Evolutionary conservation across 2,797 vertebrate genomes (phyloP), one percentile per base, ranked within the genome.

Genomic region (Mus minutoides): DNA sequence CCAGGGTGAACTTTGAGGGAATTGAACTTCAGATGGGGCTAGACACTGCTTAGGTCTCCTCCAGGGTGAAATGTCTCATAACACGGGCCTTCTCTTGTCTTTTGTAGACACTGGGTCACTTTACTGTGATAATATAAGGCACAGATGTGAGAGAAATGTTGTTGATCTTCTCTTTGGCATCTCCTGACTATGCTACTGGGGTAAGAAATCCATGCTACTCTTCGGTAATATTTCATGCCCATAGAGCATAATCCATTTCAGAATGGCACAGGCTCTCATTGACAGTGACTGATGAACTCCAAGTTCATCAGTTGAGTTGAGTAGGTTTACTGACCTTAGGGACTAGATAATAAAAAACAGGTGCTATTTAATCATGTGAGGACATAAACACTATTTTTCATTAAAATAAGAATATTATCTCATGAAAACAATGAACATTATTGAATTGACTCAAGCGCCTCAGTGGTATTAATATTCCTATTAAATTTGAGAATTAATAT

Each of bases 401-500:
- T 40, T 29, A 54, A 89, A 88, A 93, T 19, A 86, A 95, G 73
- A 92, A 94, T 17, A 58, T 83, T 90, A 34, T 67, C 78, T 96
- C 91, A 93, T 77, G 73, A 96, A 40, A 93, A 62, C 43, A 86
- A 93, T 94, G 91, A 93, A 82, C 73, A 91, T 95, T 96, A 94
- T 37, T 93, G 31, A 96, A 91, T 83, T 88, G 56, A 96, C 31
- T 89, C 75, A 19, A 46, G 24, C 52, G 37, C 19, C 60, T 89
- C 89, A 88, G 54, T 22, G 67, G n/a, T 52, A n/a, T 13, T 56
- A 73, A 67, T 3, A 84, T 40, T 86, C 92, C 67, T 88, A 85
- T 76, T 89, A 85, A 62, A 88, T 92, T 88, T 90, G 26, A 34
- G 64, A 88, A 94, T 92, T 92, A 13, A 58, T 77, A 31, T 75